Evolutionary conservation across 2,797 vertebrate genomes (phyloP).

Genomic region (Xerus rutilus): DNA sequence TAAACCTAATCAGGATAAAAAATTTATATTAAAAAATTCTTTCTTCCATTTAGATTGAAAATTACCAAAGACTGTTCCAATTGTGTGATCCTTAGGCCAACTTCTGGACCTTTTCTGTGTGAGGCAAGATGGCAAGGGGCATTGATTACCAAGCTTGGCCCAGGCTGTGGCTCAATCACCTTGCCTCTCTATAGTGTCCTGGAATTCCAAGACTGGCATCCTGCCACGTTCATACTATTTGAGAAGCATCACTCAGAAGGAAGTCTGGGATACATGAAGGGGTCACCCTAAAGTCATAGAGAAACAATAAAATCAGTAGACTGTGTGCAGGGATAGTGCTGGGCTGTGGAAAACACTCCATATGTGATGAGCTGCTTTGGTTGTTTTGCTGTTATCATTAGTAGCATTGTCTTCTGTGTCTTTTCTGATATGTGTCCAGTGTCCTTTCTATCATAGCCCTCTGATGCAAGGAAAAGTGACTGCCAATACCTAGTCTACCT

Average conservation of each 20-base stretch:
- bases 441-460: neutral
- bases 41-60: slow-evolving; percentile 17
- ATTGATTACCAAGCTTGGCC: neutral
- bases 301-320: neutral
- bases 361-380: neutral
- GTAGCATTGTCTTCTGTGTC: neutral
- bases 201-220: neutral
- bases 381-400: neutral
- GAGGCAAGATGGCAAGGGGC: neutral
- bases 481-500: neutral
- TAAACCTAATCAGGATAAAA: too few relatives aligned
- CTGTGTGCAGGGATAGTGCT: too few relatives aligned
- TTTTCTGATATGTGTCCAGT: neutral
- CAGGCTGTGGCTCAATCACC: neutral
- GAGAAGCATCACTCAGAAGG: neutral
- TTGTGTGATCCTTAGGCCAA: neutral
- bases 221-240: neutral
- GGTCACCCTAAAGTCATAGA: neutral
- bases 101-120: neutral
- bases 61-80: neutral
- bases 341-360: neutral
- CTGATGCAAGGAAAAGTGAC: neutral
- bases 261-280: neutral
- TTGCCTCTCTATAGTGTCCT: neutral
- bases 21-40: neutral